Conservation (phyloP, 1,140 invertebrate genomes). For the Paraescarpia echinospica region DNA sequence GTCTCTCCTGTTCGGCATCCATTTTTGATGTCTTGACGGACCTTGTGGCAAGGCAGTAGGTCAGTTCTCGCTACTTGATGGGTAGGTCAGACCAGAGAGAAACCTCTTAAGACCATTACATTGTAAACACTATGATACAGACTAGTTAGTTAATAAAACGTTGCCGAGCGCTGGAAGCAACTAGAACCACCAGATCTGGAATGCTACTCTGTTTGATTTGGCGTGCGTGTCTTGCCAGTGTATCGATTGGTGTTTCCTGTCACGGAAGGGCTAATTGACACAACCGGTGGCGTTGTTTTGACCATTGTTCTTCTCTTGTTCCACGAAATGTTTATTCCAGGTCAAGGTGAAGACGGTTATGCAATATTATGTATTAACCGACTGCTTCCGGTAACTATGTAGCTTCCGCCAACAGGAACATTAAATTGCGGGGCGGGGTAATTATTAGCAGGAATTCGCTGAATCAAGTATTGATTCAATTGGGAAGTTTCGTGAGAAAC, state of each 20-base stretch:
- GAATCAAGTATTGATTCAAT: neutral
- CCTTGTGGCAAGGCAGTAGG: neutral
- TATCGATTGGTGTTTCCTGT: neutral
- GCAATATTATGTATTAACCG: neutral
- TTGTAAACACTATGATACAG: no score
- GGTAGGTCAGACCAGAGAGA: no score
- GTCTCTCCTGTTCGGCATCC: neutral
- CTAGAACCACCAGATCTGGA: neutral
- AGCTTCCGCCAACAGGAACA: no score
- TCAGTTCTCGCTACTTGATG: neutral
- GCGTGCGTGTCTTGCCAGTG: neutral
- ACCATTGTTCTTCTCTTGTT: neutral
- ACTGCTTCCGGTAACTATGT: neutral
- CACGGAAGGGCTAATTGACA: neutral
- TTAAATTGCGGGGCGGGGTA: no score
- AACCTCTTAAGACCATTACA: no score
- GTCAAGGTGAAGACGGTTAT: neutral
- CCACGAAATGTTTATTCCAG: neutral
- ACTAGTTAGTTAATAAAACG: no score
- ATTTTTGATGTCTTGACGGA: neutral
- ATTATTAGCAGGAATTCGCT: no score
- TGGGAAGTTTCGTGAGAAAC: neutral
- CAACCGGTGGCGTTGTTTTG: neutral
- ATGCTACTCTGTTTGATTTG: neutral
- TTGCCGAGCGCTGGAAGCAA: no score